Conservation (phyloP, 53 echinoderm and acorn worm genomes). For the Echinometra lucunter region DNA sequence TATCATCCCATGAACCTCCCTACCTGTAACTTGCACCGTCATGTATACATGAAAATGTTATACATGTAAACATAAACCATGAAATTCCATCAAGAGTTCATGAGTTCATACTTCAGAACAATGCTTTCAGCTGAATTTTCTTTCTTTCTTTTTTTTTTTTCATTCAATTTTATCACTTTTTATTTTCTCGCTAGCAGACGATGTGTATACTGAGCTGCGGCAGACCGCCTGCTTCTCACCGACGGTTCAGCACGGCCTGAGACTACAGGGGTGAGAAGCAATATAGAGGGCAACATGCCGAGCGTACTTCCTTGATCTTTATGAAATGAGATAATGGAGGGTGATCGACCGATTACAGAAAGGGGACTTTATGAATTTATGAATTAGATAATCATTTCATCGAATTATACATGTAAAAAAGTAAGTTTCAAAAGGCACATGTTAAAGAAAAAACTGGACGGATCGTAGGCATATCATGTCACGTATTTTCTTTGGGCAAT, state of each 20-base stretch:
- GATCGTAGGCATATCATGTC: no score
- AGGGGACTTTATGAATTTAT: background rate
- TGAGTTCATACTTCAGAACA: background rate
- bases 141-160: background rate
- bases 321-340: background rate
- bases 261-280: background rate
- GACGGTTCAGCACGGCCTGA: background rate
- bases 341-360: conserved; percentile 22
- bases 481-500: background rate
- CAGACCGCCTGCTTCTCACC: background rate
- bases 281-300: conserved; percentile 29
- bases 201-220: conserved; percentile 8
- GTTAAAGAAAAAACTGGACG: no score
- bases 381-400: background rate
- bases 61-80: background rate
- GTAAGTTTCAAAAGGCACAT: no score
- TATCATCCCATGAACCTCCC: no score
- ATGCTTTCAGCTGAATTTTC: no score
- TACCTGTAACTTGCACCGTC: no score
- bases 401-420: no score
- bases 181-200: background rate
- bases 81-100: background rate
- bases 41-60: no score
- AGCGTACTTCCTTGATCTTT: conserved; percentile 18
- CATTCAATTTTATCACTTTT: background rate